These are phyloP conservation scores for Drosophila aldrichi DNA, from an alignment of 2,888 invertebrate genomes.

Conservation along the genomic window DNA sequence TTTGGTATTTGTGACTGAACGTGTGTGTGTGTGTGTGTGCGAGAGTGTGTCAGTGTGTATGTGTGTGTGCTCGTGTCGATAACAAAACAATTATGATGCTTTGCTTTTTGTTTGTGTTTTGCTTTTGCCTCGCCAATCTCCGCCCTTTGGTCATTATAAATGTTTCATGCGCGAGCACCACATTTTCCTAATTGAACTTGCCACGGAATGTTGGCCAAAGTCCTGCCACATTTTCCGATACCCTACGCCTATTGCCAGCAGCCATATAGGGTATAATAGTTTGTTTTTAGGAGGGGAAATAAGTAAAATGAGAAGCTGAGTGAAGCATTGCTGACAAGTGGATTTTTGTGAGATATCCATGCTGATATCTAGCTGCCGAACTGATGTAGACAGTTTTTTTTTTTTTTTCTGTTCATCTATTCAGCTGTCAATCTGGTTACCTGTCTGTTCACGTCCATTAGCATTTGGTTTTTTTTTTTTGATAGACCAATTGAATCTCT, in stretches of 20 bases:
- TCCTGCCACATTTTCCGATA: constrained; percentile 11
- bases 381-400: too few relatives aligned
- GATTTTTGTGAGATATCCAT: not conserved
- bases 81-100: constrained; percentile 75
- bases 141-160: constrained; percentile 58
- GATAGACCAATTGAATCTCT: not conserved
- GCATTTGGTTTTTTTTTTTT: not conserved
- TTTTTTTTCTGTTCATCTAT: not conserved
- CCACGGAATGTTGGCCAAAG: constrained; percentile 48
- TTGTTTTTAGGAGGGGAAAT: too few relatives aligned
- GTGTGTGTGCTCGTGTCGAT: constrained; percentile 55
- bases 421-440: not conserved
- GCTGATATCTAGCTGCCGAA: not conserved
- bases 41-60: not conserved
- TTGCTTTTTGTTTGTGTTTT: constrained; percentile 56
- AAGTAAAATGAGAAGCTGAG: too few relatives aligned
- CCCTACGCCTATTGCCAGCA: not conserved
- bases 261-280: not conserved
- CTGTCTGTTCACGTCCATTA: not conserved
- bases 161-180: constrained; percentile 52
- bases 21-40: constrained; percentile 5
- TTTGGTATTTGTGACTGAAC: constrained; percentile 25
- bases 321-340: not conserved
- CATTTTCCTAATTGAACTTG: constrained; percentile 66
- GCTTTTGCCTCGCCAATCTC: constrained; percentile 12